A percentile compares a stretch with the other conserved stretches of the same genome.
phyloP scores from a whole-genome alignment of 2,888 invertebrate species.

The Belgica antarctica region DNA sequence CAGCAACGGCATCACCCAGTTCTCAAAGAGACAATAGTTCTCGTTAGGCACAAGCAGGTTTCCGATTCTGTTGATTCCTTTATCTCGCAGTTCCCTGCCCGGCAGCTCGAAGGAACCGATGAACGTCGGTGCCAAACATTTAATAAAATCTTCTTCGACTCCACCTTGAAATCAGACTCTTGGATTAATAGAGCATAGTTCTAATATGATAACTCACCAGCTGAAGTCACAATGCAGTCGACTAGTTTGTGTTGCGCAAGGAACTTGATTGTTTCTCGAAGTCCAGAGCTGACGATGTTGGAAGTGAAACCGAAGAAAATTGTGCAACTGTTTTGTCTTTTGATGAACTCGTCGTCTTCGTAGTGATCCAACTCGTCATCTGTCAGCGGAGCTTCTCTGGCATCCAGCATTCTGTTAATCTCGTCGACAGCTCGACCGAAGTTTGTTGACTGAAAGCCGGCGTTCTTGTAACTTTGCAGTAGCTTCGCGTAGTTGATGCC shows the following conservation, averaged over 20 bases:
- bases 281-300: constrained; percentile 92
- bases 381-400: constrained; percentile 67
- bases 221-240: constrained; percentile 95
- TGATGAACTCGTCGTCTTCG: constrained; percentile 78
- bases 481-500: constrained; percentile 83
- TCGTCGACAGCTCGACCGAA: constrained; percentile 87
- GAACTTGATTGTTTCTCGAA: constrained; percentile 87
- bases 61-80: constrained; percentile 79
- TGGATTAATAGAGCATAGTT: not conserved
- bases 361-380: constrained; percentile 65
- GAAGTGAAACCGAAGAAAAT: constrained; percentile 97
- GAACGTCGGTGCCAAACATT: constrained; percentile 93
- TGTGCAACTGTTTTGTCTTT: constrained; percentile 77
- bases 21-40: constrained; percentile 83
- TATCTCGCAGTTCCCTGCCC: constrained; percentile 74
- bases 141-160: constrained; percentile 97
- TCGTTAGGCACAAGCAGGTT: constrained; percentile 95
- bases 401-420: constrained; percentile 86
- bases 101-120: constrained; percentile 85
- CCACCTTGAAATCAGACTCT: constrained; percentile 65
- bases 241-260: constrained; percentile 77
- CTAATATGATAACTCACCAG: constrained; percentile 54
- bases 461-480: constrained; percentile 71
- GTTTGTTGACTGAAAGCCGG: constrained; percentile 98
- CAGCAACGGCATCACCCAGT: constrained; percentile 90